phyloP scores from a whole-genome alignment of 2,888 invertebrate species.

The Malacosoma neustria region DNA sequence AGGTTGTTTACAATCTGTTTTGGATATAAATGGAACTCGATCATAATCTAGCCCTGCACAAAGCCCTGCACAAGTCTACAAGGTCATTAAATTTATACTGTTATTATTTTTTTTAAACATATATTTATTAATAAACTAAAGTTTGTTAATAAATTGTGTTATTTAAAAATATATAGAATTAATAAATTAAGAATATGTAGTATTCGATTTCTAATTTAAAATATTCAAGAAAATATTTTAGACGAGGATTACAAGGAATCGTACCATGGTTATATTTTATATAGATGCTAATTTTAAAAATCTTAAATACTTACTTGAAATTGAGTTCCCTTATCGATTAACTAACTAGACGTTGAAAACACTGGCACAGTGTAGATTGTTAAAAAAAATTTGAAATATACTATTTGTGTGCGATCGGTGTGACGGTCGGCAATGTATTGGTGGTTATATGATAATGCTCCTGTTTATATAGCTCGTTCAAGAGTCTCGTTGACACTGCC shows the following conservation, averaged over 20 bases:
- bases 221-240: neutral
- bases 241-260: neutral
- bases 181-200: neutral
- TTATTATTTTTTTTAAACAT: neutral
- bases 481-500: conserved; percentile 40
- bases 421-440: conserved; percentile 66
- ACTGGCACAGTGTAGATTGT: conserved; percentile 50
- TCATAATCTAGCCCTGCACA: neutral
- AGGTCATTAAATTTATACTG: neutral
- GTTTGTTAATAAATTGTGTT: neutral
- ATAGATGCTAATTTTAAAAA: neutral
- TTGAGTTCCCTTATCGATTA: conserved; percentile 45
- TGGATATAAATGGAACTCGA: neutral
- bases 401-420: conserved; percentile 45
- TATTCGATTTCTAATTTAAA: too few relatives aligned
- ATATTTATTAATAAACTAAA: neutral
- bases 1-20: neutral
- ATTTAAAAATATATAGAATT: too few relatives aligned
- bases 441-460: conserved; percentile 47
- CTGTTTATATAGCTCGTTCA: conserved; percentile 52
- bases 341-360: conserved; percentile 32
- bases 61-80: neutral
- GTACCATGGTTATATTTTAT: neutral
- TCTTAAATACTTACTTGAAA: conserved; percentile 47
- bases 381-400: conserved; percentile 31